These are phyloP conservation scores for Coccyzus lansbergi DNA, from an alignment of 2,797 vertebrate species.

Conservation along the genomic window DNA sequence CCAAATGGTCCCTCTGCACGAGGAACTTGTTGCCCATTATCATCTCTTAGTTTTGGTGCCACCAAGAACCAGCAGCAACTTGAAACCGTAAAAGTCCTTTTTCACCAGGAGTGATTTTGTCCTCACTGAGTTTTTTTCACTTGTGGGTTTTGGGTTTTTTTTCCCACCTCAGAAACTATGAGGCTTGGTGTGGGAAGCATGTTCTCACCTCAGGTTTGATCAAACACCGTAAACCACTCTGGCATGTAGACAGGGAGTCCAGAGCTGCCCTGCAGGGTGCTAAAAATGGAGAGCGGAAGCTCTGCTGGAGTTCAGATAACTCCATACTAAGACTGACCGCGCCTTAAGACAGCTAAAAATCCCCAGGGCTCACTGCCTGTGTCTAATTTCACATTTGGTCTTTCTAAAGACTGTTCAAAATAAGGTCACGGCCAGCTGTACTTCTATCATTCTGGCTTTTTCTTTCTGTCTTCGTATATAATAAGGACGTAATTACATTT, in stretches of 20 bases:
- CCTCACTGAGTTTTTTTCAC: background rate
- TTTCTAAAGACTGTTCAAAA: background rate
- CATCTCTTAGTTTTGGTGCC: background rate
- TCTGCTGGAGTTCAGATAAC: background rate
- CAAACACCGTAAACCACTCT: background rate
- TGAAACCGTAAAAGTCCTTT: background rate
- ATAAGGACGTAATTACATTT: background rate
- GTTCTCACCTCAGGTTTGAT: background rate
- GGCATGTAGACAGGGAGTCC: background rate
- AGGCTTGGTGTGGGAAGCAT: background rate
- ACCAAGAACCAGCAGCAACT: background rate
- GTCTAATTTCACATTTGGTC: background rate
- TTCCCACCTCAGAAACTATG: background rate
- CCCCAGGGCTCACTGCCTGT: background rate
- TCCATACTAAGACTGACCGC: background rate
- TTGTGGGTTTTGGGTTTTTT: background rate
- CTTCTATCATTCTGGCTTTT: background rate
- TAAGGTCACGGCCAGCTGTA: background rate
- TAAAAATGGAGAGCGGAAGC: background rate
- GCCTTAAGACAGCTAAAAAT: background rate
- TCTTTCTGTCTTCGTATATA: background rate
- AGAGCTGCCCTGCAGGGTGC: background rate
- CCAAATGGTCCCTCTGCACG: background rate
- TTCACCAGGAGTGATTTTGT: background rate
- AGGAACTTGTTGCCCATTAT: background rate